Conservation (phyloP, 2,888 invertebrate species). For the Norana najaformis region DNA sequence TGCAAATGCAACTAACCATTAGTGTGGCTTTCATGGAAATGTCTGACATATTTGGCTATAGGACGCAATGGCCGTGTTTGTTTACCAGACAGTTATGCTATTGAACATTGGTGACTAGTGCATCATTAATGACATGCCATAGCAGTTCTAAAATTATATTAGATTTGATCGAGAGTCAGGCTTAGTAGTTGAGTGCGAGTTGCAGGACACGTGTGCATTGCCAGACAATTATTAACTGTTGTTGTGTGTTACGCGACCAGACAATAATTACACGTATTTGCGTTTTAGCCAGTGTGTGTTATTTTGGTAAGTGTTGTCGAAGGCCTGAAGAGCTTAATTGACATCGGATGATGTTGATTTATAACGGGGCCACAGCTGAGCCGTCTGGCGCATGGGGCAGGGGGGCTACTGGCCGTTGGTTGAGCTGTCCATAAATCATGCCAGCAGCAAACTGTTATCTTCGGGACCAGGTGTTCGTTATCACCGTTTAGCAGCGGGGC, state of each 20-base stretch:
- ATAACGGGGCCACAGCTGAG: not conserved
- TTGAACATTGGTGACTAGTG: no score
- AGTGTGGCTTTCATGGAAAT: no score
- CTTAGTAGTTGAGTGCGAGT: not conserved
- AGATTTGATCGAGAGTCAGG: not conserved
- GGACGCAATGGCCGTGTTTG: no score
- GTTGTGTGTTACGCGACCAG: not conserved
- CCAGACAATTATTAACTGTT: not conserved
- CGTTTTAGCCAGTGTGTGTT: not conserved
- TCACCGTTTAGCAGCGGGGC: not conserved
- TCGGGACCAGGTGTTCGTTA: not conserved
- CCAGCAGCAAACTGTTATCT: not conserved
- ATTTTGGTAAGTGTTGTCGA: not conserved
- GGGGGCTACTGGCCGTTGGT: not conserved
- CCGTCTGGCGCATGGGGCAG: not conserved
- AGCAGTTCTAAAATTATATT: no score
- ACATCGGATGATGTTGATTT: not conserved
- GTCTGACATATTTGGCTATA: no score
- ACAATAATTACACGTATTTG: not conserved
- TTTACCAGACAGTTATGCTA: no score
- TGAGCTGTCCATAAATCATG: not conserved
- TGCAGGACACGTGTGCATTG: not conserved
- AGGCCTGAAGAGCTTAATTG: not conserved
- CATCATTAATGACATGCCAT: no score
- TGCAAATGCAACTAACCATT: no score